Evolutionary conservation across 2,113 vertebrate species (phyloP).

Genomic region (Suncus etruscus): DNA sequence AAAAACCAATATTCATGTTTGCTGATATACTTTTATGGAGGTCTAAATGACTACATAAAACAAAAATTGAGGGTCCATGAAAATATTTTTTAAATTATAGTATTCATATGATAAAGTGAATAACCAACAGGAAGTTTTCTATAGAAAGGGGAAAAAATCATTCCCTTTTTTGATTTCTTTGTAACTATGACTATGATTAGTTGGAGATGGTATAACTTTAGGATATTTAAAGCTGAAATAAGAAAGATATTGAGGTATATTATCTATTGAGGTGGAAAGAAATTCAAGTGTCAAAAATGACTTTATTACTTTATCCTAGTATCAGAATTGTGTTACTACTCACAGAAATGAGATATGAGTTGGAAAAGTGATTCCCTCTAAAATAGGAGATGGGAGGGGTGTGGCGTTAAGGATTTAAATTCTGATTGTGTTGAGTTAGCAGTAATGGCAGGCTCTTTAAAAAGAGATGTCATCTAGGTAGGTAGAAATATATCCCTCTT

Average conservation of each 20-base stretch:
- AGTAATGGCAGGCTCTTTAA: background rate
- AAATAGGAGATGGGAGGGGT: background rate
- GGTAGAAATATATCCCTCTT: conserved; percentile 37
- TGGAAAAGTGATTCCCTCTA: conserved; percentile 26
- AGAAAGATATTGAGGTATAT: conserved; percentile 24
- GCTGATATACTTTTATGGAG: background rate
- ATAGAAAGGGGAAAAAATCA: background rate
- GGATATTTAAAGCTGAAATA: background rate
- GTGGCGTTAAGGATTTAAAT: conserved; percentile 35
- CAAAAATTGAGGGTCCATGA: background rate
- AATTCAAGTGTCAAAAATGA: conserved; percentile 8
- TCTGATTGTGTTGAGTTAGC: conserved; percentile 26
- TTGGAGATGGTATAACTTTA: background rate
- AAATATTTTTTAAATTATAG: background rate
- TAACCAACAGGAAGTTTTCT: background rate
- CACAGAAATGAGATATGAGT: conserved; percentile 25
- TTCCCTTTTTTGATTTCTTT: background rate
- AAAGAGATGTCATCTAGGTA: background rate
- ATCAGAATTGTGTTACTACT: background rate
- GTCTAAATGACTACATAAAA: background rate
- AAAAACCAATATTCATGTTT: background rate
- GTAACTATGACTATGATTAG: background rate
- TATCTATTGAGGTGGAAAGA: conserved; percentile 47
- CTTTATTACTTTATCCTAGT: conserved; percentile 32
- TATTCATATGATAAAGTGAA: background rate